phyloP scores from a whole-genome alignment of 2,113 vertebrate species.

The Corynorhinus townsendii region DNA sequence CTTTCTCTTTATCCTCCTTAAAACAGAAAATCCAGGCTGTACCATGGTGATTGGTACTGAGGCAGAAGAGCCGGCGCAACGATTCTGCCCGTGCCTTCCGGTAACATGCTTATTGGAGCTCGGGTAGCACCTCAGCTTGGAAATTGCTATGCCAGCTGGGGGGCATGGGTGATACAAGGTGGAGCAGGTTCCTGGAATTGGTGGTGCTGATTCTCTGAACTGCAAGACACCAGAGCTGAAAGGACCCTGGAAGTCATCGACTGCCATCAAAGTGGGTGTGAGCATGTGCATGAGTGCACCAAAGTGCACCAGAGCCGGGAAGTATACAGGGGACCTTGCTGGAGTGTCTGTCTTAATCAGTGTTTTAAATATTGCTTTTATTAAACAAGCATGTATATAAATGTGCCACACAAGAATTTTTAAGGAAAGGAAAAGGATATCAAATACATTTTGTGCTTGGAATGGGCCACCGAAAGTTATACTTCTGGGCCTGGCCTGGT shows the following conservation, averaged over 20 bases:
- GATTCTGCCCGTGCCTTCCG: neutral
- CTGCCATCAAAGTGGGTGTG: neutral
- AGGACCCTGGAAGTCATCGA: no score
- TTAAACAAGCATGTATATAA: neutral
- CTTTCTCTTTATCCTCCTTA: neutral
- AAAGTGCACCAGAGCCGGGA: neutral
- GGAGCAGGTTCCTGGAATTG: neutral
- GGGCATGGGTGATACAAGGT: neutral
- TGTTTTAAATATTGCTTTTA: neutral
- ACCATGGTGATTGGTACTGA: neutral
- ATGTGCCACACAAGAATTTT: neutral
- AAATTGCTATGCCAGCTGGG: neutral
- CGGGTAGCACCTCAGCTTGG: neutral
- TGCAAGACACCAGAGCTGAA: neutral
- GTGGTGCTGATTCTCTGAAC: neutral
- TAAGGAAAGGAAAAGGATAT: neutral
- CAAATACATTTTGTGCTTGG: neutral
- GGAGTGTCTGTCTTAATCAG: neutral
- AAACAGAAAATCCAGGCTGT: neutral
- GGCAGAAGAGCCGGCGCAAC: fast-evolving
- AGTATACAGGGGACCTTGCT: neutral
- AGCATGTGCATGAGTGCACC: fast-evolving
- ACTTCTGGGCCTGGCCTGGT: neutral
- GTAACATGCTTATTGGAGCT: neutral
- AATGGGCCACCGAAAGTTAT: neutral